These are phyloP conservation scores for Ramphastos sulfuratus DNA, from an alignment of 2,113 vertebrate species.

Conservation along the genomic window DNA sequence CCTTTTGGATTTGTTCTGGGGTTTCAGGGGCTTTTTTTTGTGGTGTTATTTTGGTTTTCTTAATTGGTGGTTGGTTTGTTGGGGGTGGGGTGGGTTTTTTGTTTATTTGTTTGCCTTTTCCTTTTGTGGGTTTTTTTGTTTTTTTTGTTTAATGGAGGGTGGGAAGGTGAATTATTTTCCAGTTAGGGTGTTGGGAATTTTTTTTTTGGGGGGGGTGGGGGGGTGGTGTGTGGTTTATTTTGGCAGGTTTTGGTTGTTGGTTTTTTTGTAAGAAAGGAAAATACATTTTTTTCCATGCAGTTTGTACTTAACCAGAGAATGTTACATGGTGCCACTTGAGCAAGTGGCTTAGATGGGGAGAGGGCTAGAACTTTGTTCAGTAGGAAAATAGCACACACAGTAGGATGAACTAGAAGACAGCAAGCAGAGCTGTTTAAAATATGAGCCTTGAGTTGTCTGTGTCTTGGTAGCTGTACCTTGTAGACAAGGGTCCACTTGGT, in stretches of 20 bases:
- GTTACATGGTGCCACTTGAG: not conserved
- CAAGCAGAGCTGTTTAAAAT: not conserved
- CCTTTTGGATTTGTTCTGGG: not conserved
- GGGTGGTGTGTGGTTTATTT: not conserved
- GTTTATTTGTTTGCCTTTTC: too few relatives aligned
- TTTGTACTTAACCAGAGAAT: not conserved
- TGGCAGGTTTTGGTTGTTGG: not conserved
- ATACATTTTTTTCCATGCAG: not conserved
- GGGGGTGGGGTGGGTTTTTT: too few relatives aligned
- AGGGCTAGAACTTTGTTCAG: conserved; percentile 10
- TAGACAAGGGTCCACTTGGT: not conserved
- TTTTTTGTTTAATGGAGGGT: too few relatives aligned
- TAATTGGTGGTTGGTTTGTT: not conserved
- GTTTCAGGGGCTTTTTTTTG: not conserved
- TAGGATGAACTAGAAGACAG: conserved; percentile 9
- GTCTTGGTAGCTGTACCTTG: not conserved
- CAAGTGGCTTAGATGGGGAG: not conserved
- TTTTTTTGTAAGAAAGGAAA: not conserved
- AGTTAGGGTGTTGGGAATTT: not conserved
- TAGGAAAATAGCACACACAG: not conserved
- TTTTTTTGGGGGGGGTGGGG: not conserved
- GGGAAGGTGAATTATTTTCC: not conserved
- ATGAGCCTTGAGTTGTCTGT: fast-evolving
- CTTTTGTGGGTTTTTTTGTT: not conserved
- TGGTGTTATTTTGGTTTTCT: not conserved